Evolutionary conservation across 1,140 invertebrate genomes (phyloP).

Genomic region (Phocides pigmalion): DNA sequence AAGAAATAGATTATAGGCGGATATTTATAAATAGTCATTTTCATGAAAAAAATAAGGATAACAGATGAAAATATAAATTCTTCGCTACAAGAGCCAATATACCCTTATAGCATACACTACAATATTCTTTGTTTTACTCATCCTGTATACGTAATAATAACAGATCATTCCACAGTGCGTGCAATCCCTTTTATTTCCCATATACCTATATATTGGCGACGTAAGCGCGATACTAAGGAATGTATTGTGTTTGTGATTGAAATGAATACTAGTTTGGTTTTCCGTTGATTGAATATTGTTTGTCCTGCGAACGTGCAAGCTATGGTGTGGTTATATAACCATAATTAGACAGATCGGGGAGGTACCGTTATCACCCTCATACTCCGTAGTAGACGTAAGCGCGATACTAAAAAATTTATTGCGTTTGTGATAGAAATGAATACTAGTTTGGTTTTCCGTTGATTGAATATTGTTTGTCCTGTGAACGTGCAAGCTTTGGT

Average conservation of each 20-base stretch:
- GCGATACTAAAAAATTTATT: conserved; percentile 7
- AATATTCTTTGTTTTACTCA: no score
- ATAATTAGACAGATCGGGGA: no score
- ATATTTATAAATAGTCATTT: no score
- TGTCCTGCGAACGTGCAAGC: conserved; percentile 2
- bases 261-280: conserved; percentile 1
- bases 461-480: conserved; percentile 17
- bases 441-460: background rate
- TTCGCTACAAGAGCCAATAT: no score
- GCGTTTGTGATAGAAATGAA: conserved; percentile 23
- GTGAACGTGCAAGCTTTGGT: background rate
- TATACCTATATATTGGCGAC: conserved; percentile 7
- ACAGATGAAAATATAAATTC: no score
- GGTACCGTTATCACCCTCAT: no score
- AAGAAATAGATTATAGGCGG: no score
- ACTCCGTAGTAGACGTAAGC: no score
- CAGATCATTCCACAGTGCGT: background rate
- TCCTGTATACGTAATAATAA: background rate
- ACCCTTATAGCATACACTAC: no score
- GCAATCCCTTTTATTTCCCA: background rate
- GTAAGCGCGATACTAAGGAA: conserved; percentile 5
- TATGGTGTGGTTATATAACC: no score
- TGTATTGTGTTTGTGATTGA: conserved; percentile 19
- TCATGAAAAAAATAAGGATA: no score
- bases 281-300: conserved; percentile 17